Percentiles rank a stretch among this genome's conserved stretches.
These are phyloP conservation scores for Hippocampus abdominalis DNA, from an alignment of 2,113 vertebrate species.

Conservation along the genomic window DNA sequence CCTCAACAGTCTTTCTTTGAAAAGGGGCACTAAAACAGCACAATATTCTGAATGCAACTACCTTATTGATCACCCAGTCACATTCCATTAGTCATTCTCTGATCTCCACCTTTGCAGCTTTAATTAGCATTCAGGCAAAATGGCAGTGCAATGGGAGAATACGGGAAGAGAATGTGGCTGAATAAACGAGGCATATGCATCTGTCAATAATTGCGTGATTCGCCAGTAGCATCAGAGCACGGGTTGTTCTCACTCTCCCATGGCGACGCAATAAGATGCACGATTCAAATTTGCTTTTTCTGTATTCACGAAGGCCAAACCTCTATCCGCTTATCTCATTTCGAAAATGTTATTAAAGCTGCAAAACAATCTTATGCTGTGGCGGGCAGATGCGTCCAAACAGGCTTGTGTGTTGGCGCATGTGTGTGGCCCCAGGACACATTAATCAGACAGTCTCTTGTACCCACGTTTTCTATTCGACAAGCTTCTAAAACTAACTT, in stretches of 20 bases:
- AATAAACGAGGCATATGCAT: slow-evolving; percentile 28
- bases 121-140: slow-evolving; percentile 35
- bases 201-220: slow-evolving; percentile 15
- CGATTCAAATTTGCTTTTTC: slow-evolving; percentile 21
- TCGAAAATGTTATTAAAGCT: slow-evolving; percentile 34
- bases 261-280: slow-evolving; percentile 19
- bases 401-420: slow-evolving; percentile 34
- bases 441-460: slow-evolving; percentile 50
- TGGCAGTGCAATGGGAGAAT: slow-evolving; percentile 34
- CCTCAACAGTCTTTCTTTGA: background rate
- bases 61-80: slow-evolving; percentile 1
- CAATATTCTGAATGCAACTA: slow-evolving; percentile 16
- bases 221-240: slow-evolving; percentile 21
- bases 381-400: slow-evolving; percentile 28
- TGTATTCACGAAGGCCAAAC: slow-evolving; percentile 25
- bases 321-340: slow-evolving; percentile 35
- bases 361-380: slow-evolving; percentile 34
- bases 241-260: background rate
- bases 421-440: slow-evolving; percentile 50
- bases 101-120: slow-evolving; percentile 26
- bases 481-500: slow-evolving; percentile 36
- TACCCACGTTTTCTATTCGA: slow-evolving; percentile 41
- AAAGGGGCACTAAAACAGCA: slow-evolving; percentile 15
- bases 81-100: slow-evolving; percentile 20
- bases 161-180: slow-evolving; percentile 31